Percentiles rank a stretch among this genome's conserved stretches.
Evolutionary conservation across 2,797 vertebrate genomes (phyloP).

Genomic region (Babyrousa celebensis): DNA sequence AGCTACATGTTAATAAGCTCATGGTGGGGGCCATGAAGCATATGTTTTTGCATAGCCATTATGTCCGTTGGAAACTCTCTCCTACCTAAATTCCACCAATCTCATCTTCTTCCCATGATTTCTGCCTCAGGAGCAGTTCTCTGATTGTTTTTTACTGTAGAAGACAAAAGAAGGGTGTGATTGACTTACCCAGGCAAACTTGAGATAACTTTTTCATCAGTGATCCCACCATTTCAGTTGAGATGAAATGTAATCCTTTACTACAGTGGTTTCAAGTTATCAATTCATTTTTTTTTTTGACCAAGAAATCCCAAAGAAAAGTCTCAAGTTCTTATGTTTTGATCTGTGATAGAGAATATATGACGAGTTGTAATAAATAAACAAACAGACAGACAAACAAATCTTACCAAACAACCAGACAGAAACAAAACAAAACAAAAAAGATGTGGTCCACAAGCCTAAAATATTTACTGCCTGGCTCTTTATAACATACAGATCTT

Average conservation of each 20-base stretch:
- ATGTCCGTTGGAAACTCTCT: not conserved
- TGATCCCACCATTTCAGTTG: not conserved
- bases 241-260: not conserved
- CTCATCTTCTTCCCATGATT: not conserved
- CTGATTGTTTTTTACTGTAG: not conserved
- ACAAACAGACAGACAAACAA: not conserved
- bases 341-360: not conserved
- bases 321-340: not conserved
- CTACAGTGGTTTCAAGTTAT: not conserved
- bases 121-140: not conserved
- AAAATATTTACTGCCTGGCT: not conserved
- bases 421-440: not conserved
- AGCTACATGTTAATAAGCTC: not conserved
- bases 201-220: not conserved
- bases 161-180: not conserved
- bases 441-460: not conserved
- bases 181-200: not conserved
- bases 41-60: not conserved
- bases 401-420: not conserved
- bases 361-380: not conserved
- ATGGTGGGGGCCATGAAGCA: too few species aligned
- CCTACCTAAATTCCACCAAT: not conserved
- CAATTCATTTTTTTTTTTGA: not conserved
- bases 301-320: not conserved
- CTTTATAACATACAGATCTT: not conserved